These are phyloP conservation scores for Acipenser ruthenus DNA, from an alignment of 2,797 vertebrate species.

Conservation along the genomic window DNA sequence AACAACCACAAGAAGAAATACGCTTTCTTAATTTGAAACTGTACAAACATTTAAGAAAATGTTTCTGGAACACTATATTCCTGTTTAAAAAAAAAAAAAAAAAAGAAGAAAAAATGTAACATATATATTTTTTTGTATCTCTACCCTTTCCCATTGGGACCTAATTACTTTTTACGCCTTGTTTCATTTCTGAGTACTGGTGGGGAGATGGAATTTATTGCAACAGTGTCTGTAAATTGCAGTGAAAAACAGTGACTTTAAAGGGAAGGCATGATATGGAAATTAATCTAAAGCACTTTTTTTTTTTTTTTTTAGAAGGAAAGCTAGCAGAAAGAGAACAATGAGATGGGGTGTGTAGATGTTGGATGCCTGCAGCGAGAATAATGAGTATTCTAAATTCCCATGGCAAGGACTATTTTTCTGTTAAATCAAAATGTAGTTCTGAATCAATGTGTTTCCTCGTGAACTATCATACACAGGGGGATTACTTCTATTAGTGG, in stretches of 20 bases:
- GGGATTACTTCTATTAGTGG: slow-evolving; percentile 23
- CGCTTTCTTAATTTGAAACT: not conserved
- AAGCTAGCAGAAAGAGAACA: slow-evolving; percentile 29
- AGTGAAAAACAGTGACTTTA: slow-evolving; percentile 46
- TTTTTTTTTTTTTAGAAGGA: slow-evolving; percentile 37
- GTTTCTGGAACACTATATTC: too few relatives aligned
- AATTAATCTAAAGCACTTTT: slow-evolving; percentile 35
- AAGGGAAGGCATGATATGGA: slow-evolving; percentile 37
- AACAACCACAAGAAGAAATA: slow-evolving; percentile 3
- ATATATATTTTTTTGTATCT: too few relatives aligned
- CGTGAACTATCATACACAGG: slow-evolving; percentile 26
- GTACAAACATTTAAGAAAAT: too few relatives aligned
- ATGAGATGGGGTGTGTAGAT: slow-evolving; percentile 34
- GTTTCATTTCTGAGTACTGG: slow-evolving; percentile 26
- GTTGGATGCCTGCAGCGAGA: slow-evolving; percentile 35
- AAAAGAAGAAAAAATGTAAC: too few relatives aligned
- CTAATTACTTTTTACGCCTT: slow-evolving; percentile 12
- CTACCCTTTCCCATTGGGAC: too few relatives aligned
- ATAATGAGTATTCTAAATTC: slow-evolving; percentile 40
- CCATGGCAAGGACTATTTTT: slow-evolving; percentile 43
- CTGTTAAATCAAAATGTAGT: slow-evolving; percentile 45
- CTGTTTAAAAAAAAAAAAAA: too few relatives aligned
- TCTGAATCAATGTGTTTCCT: slow-evolving; percentile 42
- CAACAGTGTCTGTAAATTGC: slow-evolving; percentile 40
- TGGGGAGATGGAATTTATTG: slow-evolving; percentile 35